Base-by-base conservation (phyloP, 1,140 invertebrate species). In the Chymomyza costata region DNA sequence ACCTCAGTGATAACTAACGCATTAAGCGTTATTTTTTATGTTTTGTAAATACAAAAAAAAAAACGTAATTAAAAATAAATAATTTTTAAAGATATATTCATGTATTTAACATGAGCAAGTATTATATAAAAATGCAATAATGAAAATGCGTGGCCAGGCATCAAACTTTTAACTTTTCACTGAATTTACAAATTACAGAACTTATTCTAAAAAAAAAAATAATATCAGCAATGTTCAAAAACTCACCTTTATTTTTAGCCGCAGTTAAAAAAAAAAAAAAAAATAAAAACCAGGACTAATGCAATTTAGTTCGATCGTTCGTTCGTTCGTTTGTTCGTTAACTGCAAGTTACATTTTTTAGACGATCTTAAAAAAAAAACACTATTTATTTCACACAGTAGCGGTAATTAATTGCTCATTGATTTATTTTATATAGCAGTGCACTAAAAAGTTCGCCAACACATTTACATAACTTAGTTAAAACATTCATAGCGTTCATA, bases 101-200 rank as follows among this genome's bases (percentile, higher is more conserved):
- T n/a, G n/a, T n/a, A n/a, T n/a, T n/a, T n/a, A n/a, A n/a, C 21
- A 25, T 25, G 21, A 41, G 44, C 44, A 49, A 41, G 25, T 41
- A 50, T 21, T 30, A 28, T 47, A 38, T 21, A 19, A 50, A 47
- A 55, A 41, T 50, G 32, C 45, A 67, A 65, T 53, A 37, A 68
- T 57, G 52, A 61, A 78, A 83, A 83, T 83, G 81, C 81, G 81
- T 83, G 81, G 81, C 81, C 80, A 81, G 73, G 81, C 81, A 83
- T 81, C 59, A 74, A 80, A 59, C 50, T 51, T 61, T 74, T 56
- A 54, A 60, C 47, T 65, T 53, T 49, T 73, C 64, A 73, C 67
- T 19, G 35, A 56, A 54, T 48, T 57, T 68, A 52, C 56, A 55
- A 16, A 65, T 64, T 78, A 71, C 34, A 28, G 30, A 37, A 35